Percentiles rank a stretch among this genome's conserved stretches.
Conservation (phyloP, 2,113 vertebrate species). For the Saimiri boliviensis region DNA sequence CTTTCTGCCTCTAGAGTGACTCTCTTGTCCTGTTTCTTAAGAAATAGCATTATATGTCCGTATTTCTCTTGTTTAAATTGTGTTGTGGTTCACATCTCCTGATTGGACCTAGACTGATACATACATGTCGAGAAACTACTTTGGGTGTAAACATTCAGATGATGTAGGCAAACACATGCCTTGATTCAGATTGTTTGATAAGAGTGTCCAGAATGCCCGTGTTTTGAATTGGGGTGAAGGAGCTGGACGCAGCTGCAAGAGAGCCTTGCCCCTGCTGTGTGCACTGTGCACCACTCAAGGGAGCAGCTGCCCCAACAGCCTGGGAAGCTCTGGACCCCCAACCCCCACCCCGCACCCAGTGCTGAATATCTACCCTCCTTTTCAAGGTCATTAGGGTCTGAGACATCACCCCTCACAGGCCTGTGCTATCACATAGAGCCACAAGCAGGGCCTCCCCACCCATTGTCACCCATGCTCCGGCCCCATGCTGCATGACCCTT, state of each 20-base stretch:
- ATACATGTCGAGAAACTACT: not conserved
- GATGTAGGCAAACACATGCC: not conserved
- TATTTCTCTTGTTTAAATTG: not conserved
- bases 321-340: not conserved
- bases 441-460: not conserved
- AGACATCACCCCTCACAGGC: not conserved
- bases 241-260: not conserved
- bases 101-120: not conserved
- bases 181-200: not conserved
- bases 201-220: not conserved
- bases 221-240: not conserved
- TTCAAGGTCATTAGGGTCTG: not conserved
- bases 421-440: not conserved
- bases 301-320: not conserved
- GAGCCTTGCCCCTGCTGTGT: not conserved
- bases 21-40: not conserved
- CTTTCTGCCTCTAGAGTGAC: not conserved
- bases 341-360: rapidly evolving
- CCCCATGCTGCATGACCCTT: not conserved
- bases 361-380: not conserved
- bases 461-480: not conserved
- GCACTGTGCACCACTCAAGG: too few relatives aligned
- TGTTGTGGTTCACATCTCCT: not conserved
- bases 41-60: not conserved
- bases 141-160: not conserved